Evolutionary conservation across 2,797 vertebrate genomes (phyloP).

Genomic region (Furcifer pardalis): DNA sequence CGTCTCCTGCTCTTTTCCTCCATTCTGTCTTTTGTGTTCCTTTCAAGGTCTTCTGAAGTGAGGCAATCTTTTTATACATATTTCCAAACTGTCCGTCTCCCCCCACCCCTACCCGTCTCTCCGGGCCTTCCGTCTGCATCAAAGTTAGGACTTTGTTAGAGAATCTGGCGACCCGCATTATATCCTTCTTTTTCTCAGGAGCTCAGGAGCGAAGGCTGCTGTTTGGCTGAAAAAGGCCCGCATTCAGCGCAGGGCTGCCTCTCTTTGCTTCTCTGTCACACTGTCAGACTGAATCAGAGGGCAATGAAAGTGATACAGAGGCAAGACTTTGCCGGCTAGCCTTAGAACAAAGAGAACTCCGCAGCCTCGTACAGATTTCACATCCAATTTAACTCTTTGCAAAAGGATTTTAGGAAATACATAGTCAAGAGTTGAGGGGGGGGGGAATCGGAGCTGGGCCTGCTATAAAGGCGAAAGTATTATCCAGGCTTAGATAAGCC

Average conservation of each 20-base stretch:
- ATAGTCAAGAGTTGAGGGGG: slow-evolving; percentile 84
- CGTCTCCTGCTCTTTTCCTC: slow-evolving; percentile 54
- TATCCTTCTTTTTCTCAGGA: slow-evolving; percentile 83
- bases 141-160: slow-evolving; percentile 86
- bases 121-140: slow-evolving; percentile 75
- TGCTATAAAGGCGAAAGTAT: slow-evolving; percentile 89
- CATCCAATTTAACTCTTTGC: slow-evolving; percentile 99
- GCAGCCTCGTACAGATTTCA: slow-evolving; percentile 95
- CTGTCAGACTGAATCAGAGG: slow-evolving; percentile 99
- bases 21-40: slow-evolving; percentile 71
- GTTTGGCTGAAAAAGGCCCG: slow-evolving; percentile 91
- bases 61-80: slow-evolving; percentile 75
- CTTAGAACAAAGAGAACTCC: slow-evolving; percentile 92
- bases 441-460: slow-evolving; percentile 81
- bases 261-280: slow-evolving; percentile 94
- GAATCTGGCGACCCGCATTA: slow-evolving; percentile 83
- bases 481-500: slow-evolving; percentile 89
- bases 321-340: slow-evolving; percentile 81
- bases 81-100: background rate
- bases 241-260: slow-evolving; percentile 87
- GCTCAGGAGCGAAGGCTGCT: slow-evolving; percentile 82
- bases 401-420: slow-evolving; percentile 89
- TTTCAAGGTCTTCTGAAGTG: slow-evolving; percentile 75
- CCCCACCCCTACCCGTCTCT: background rate
- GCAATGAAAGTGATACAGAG: slow-evolving; percentile 87